Base-by-base conservation (phyloP, 2,888 invertebrate genomes). In the Agrotis puta region DNA sequence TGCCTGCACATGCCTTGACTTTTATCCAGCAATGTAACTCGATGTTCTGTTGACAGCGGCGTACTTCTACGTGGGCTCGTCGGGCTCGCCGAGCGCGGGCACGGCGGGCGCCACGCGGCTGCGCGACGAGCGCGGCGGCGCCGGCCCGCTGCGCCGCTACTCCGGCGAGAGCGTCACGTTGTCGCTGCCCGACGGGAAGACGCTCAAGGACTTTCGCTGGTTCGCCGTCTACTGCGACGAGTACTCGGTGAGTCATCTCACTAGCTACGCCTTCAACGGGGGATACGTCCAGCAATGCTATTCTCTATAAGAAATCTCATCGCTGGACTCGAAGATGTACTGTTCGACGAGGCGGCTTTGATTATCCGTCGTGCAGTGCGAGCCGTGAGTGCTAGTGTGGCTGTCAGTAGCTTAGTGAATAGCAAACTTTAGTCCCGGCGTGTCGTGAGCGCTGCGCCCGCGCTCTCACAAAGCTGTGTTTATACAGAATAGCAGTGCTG, bases 141-240 rank as follows among this genome's bases (percentile, higher is more conserved):
- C 97, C n/a, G 96, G 97, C 77, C 97, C 98, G n/a, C 96, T 99
- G 89, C 97, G 97, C 83, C 97, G 97, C 85, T 99, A 99, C 95
- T 96, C 98, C 81, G 98, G 98, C 85, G 98, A 98, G 93, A 97
- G 98, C 88, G 96, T 99, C 86, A 98, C 98, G 65, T 94, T 99
- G 59, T 98, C 98, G 18, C 96, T 99, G 83, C 99, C 99, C 1
- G 98, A 98, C 85, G 98, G 98, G 59, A 98, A 98, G 91, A 98
- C 98, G 45, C 95, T 99, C 74, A 97, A 97, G 87, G 98, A 98
- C 92, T 97, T 98, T 90, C 97, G 97, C 90, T 99, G 99, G 98
- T 98, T 99, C 93, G 97, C 98, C 16, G 97, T 99, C 50, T 99
- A 98, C 98, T 99, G 99, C 92, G 98, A 98, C 89, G 98, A 98